phyloP scores from a whole-genome alignment of 2,113 vertebrate species.

The Eira barbara region DNA sequence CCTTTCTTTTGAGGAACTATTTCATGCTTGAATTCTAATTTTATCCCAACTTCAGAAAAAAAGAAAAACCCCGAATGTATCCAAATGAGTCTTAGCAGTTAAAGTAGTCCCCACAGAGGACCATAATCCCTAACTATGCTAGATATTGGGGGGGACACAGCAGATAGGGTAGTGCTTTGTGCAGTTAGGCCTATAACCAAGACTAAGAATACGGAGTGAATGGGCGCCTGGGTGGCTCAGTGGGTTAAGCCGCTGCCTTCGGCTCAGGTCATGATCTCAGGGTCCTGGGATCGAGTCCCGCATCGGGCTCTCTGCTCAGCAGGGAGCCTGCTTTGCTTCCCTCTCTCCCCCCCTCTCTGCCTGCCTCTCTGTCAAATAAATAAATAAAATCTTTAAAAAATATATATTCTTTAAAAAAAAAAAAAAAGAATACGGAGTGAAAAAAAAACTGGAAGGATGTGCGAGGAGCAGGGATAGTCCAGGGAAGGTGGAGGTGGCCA shows the following conservation, averaged over 20 bases:
- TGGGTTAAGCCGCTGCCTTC: too few species aligned
- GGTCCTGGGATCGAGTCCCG: too few species aligned
- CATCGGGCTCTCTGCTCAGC: too few species aligned
- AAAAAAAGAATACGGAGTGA: neutral
- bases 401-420: too few species aligned
- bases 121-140: neutral
- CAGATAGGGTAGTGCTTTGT: neutral
- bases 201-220: neutral
- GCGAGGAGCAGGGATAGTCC: accelerated
- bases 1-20: neutral
- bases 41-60: neutral
- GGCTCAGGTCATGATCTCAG: too few species aligned
- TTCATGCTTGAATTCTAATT: neutral
- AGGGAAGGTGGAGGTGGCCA: neutral
- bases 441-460: neutral
- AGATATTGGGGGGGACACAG: neutral
- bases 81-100: neutral
- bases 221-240: too few species aligned
- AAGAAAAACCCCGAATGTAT: neutral
- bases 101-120: neutral
- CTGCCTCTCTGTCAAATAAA: too few species aligned
- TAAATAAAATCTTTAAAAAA: too few species aligned
- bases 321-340: too few species aligned
- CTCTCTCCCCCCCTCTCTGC: too few species aligned
- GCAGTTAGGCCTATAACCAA: neutral